Base-by-base conservation (phyloP, 1,140 invertebrate genomes). In the Ruditapes philippinarum region DNA sequence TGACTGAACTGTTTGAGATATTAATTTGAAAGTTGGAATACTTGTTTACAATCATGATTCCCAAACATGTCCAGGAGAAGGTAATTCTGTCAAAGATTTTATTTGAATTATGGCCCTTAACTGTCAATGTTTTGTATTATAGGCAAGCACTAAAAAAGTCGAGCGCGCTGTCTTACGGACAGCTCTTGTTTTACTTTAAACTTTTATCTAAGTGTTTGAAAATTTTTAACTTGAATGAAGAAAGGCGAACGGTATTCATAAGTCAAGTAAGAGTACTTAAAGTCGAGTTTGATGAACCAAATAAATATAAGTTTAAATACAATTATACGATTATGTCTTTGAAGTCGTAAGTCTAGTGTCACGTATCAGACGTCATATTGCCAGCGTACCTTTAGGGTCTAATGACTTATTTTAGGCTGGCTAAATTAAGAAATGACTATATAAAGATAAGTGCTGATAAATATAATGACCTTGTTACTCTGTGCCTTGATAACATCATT, bases 171-270 rank as follows among this genome's bases (percentile, higher is more conserved):
- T n/a, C n/a, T n/a, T n/a, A n/a, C n/a, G n/a, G n/a, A n/a, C n/a
- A n/a, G n/a, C n/a, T n/a, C n/a, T n/a, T n/a, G n/a, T n/a, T 40
- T 38, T 2, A 42, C 11, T 38, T 42, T 25, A 74, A 42, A 74
- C 14, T 42, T 11, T 45, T 74, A 22, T 40, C 70, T n/a, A n/a
- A n/a, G n/a, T n/a, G n/a, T n/a, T n/a, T n/a, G n/a, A n/a, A n/a
- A n/a, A n/a, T n/a, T n/a, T 74, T 74, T 40, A n/a, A 74, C 33
- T 36, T 38, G 3, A 74, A 42, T 74, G 70, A 74, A 25, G 42
- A 42, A 5, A 28, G 38, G 14, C 25, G 42, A 42, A 74, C 17
- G 5, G 36, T 74, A 14, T 42, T 42, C 7, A 40, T 40, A 19
- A 42, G 70, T 40, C 36, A 74, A 25, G 28, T 74, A 74, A 11